Base-by-base conservation (phyloP, 2,797 vertebrate species). In the Argyrosomus regius region DNA sequence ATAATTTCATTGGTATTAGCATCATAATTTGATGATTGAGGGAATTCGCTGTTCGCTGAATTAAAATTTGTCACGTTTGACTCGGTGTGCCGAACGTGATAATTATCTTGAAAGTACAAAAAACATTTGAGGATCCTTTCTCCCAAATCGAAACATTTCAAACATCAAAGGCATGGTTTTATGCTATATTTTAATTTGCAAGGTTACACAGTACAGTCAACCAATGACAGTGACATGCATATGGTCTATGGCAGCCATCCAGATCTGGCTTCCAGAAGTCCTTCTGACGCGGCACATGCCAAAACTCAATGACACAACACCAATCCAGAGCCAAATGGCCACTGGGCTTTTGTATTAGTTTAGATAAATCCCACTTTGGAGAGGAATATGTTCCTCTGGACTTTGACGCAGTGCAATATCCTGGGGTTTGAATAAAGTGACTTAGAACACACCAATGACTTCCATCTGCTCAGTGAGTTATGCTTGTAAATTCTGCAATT, bases 401-500 rank as follows among this genome's bases (percentile, higher is more conserved):
- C 66, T 72, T 50, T 75, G 87, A 83, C 76, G 77, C 58, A 69
- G 14, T 75, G 80, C 65, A 54, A 58, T 77, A 73, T 86, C 71
- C 84, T 39, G 72, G 50, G 79, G 82, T 85, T 90, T 89, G 68
- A 78, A 83, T 83, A 83, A 87, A 91, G 78, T 78, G 75, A 76
- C 68, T 90, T 76, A 71, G 82, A 90, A 86, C 73, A 87, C 83
- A 72, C 66, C 81, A 82, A 78, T 81, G 86, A 82, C 80, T 89
- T 89, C 93, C 91, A 94, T 93, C 92, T 94, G 93, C 81, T 93
- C 82, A 4, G 20, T 77, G 61, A 88, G 77, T 88, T 89, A 87
- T 90, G 82, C 86, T 93, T 88, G 88, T 90, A 85, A 90, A 92
- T 87, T 87, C 81, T 68, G 82, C 87, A 90, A 92, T 94, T 90